Evolutionary conservation across 1,140 invertebrate genomes (phyloP).

Genomic region (Ectropis grisescens): DNA sequence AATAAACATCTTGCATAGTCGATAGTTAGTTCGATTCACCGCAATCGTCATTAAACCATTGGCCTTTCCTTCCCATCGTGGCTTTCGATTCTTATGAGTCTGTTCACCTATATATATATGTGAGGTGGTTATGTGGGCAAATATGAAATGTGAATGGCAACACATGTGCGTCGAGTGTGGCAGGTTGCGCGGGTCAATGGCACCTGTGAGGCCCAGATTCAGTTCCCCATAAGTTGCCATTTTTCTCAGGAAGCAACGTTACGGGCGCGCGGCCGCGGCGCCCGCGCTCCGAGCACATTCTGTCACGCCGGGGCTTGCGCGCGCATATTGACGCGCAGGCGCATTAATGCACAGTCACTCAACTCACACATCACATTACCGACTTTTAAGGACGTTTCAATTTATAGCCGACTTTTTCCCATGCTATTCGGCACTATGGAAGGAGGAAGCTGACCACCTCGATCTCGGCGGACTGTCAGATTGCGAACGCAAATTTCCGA

Average conservation of each 20-base stretch:
- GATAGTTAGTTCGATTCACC: conserved; percentile 5
- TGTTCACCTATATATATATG: conserved; percentile 20
- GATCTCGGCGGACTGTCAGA: conserved; percentile 5
- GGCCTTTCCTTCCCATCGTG: conserved; percentile 20
- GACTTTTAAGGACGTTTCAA: conserved; percentile 23
- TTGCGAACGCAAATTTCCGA: conserved; percentile 3
- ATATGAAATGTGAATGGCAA: conserved; percentile 40
- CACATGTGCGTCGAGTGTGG: conserved; percentile 32
- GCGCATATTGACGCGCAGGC: conserved; percentile 50
- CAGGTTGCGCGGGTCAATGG: conserved; percentile 46
- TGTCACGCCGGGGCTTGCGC: conserved; percentile 49
- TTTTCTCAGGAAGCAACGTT: conserved; percentile 53
- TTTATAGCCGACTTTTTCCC: conserved; percentile 24
- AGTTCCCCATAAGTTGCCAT: conserved; percentile 63
- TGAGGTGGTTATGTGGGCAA: conserved; percentile 23
- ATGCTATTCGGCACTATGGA: no score
- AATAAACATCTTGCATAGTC: no score
- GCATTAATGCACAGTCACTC: conserved; percentile 50
- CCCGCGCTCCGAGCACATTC: conserved; percentile 43
- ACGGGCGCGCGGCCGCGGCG: conserved; percentile 20
- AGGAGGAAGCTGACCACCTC: no score
- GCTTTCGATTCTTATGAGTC: conserved; percentile 20
- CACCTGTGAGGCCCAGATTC: conserved; percentile 53
- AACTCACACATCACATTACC: conserved; percentile 14
- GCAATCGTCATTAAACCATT: conserved; percentile 14